Percentiles rank a stretch among this genome's conserved stretches.
These are phyloP conservation scores for Tragopan temminckii DNA, from an alignment of 2,797 vertebrate genomes.

Conservation along the genomic window DNA sequence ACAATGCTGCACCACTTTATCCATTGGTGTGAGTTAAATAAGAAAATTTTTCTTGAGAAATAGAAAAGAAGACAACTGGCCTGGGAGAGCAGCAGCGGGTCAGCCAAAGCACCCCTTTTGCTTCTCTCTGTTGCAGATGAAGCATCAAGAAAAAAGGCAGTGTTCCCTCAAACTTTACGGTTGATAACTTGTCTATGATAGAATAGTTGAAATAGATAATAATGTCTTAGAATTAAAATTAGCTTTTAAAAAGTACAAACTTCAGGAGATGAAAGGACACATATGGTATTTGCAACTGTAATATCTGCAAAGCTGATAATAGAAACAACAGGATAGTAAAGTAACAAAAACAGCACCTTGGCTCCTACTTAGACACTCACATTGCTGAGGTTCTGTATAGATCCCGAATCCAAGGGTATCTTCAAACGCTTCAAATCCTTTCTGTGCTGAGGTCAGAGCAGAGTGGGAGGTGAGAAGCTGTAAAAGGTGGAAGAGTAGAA, in stretches of 20 bases:
- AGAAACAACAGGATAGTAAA: accelerated
- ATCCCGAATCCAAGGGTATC: background rate
- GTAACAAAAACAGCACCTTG: accelerated
- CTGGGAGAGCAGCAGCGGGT: background rate
- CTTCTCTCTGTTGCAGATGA: background rate
- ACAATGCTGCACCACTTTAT: too few species aligned
- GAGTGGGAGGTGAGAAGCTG: accelerated
- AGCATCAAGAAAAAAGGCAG: background rate
- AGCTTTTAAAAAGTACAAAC: background rate
- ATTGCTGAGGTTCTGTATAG: accelerated
- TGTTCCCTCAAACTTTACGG: background rate
- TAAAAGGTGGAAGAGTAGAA: background rate
- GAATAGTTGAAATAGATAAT: accelerated
- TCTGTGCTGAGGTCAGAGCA: accelerated
- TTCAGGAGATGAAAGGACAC: background rate
- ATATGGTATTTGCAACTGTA: background rate
- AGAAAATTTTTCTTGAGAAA: background rate
- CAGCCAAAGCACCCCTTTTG: accelerated
- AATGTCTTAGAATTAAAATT: background rate
- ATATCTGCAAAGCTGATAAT: background rate
- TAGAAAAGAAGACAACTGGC: accelerated
- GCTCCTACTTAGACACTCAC: background rate
- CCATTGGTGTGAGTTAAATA: accelerated
- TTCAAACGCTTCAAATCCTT: background rate
- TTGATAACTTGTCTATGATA: too few species aligned